Percentiles rank a stretch among this genome's conserved stretches.
phyloP scores from a whole-genome alignment of 2,888 invertebrate genomes.

The Drosophila testacea region DNA sequence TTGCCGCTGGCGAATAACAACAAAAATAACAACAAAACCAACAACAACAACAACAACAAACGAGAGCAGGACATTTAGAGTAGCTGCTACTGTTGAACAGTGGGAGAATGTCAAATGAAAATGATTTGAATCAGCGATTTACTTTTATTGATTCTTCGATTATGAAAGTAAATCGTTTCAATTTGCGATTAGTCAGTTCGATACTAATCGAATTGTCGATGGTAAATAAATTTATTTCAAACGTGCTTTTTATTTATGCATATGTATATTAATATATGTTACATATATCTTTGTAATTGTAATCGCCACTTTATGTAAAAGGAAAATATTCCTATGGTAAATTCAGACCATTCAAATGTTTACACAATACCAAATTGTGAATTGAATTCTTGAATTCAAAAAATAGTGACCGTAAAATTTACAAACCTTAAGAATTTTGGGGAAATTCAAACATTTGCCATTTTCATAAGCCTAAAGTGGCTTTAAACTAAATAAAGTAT shows the following conservation, averaged over 20 bases:
- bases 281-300: too few species aligned
- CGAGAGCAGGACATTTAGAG: conserved; percentile 20
- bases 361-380: too few species aligned
- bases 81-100: conserved; percentile 34
- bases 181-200: background rate
- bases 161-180: background rate
- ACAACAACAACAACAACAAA: conserved; percentile 12
- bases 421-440: too few species aligned
- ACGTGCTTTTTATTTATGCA: too few species aligned
- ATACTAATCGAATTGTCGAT: background rate
- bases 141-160: background rate
- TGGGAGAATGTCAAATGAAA: conserved; percentile 16
- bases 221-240: too few species aligned
- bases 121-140: background rate
- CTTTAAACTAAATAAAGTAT: too few species aligned
- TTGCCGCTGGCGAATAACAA: conserved; percentile 30
- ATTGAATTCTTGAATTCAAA: too few species aligned
- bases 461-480: background rate
- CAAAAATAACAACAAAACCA: conserved; percentile 25
- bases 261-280: too few species aligned
- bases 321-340: too few species aligned
- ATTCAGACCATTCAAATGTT: too few species aligned
- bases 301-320: too few species aligned
- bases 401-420: too few species aligned
- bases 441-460: background rate